Percentiles rank a stretch among this genome's conserved stretches.
Conservation (phyloP, 2,113 vertebrate species). For the Oreochromis aureus region DNA sequence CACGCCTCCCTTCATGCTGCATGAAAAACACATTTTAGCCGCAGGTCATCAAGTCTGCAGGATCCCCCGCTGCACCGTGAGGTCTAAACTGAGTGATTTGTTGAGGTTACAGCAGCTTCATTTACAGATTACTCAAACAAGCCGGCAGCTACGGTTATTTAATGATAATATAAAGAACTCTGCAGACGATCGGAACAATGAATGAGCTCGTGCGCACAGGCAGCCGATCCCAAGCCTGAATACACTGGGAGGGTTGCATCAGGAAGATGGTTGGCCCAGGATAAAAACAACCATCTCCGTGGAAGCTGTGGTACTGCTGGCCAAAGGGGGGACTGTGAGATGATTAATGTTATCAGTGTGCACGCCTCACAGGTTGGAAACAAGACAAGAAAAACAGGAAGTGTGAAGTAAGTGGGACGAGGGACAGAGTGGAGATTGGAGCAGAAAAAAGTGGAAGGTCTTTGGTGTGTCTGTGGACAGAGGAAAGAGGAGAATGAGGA, state of each 20-base stretch:
- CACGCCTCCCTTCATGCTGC: neutral
- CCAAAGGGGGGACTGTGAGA: neutral
- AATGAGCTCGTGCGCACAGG: rapidly evolving
- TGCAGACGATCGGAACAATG: rapidly evolving
- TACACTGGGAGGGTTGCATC: neutral
- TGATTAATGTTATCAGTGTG: neutral
- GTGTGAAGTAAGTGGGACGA: neutral
- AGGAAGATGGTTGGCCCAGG: neutral
- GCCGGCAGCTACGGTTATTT: rapidly evolving
- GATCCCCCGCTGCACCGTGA: rapidly evolving
- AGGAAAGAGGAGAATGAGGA: neutral
- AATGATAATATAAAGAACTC: neutral
- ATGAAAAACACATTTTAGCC: rapidly evolving
- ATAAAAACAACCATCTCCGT: neutral
- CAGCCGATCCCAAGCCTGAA: neutral
- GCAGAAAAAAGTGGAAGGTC: neutral
- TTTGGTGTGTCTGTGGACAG: neutral
- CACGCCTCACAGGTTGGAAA: neutral
- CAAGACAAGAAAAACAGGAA: neutral
- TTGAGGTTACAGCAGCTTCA: neutral
- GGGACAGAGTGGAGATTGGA: neutral
- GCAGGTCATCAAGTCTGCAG: rapidly evolving
- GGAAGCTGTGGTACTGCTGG: neutral
- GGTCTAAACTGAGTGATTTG: neutral
- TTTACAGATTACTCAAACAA: neutral